Conservation (phyloP, 2,113 vertebrate species). For the Megalops atlanticus region DNA sequence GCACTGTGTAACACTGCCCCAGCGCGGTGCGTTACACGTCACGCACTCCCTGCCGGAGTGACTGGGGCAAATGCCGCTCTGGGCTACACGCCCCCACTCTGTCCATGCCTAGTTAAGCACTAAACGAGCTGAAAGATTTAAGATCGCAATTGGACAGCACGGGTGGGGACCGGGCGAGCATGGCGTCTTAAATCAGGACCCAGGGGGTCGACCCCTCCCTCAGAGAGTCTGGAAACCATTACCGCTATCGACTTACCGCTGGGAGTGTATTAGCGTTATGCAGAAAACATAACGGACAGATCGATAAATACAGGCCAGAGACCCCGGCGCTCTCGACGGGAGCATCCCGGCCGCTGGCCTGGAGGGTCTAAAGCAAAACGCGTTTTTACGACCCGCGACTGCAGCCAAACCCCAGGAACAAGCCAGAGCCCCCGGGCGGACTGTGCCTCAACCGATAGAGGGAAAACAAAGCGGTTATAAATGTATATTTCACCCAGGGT, state of each 20-base stretch:
- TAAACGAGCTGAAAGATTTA: constrained; percentile 51
- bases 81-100: background rate
- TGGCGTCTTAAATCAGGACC: constrained; percentile 43
- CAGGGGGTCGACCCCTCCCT: constrained; percentile 30
- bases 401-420: background rate
- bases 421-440: background rate
- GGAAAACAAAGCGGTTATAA: background rate
- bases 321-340: background rate
- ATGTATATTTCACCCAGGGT: too few species aligned
- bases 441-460: background rate
- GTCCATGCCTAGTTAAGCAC: constrained; percentile 43
- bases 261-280: constrained; percentile 38
- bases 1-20: background rate
- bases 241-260: constrained; percentile 25
- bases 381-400: constrained; percentile 23
- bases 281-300: background rate
- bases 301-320: background rate
- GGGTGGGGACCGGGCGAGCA: constrained; percentile 21
- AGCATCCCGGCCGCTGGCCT: background rate
- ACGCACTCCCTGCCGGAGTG: background rate
- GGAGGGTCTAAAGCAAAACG: background rate
- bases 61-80: background rate
- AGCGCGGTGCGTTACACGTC: background rate
- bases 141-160: constrained; percentile 36
- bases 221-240: constrained; percentile 38